Percentiles rank a stretch among this genome's conserved stretches.
These are phyloP conservation scores for Erpornis zantholeuca DNA, from an alignment of 2,113 vertebrate genomes.

Conservation along the genomic window DNA sequence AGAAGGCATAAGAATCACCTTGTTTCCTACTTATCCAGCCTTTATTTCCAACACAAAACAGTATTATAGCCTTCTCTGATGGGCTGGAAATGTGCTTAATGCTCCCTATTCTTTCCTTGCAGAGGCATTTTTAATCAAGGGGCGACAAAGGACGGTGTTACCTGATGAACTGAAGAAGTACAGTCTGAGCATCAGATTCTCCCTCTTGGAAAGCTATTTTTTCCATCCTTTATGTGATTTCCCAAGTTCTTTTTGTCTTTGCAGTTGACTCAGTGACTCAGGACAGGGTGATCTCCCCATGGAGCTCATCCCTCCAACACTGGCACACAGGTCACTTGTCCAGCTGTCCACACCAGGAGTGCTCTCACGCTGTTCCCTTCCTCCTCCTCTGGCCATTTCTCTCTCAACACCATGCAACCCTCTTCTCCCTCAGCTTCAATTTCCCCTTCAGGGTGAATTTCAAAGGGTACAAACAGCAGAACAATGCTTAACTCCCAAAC, in stretches of 20 bases:
- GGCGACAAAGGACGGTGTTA: fast-evolving
- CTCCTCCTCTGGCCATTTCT: neutral
- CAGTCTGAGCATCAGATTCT: neutral
- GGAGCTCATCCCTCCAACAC: neutral
- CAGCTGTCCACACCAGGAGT: neutral
- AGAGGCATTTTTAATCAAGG: neutral
- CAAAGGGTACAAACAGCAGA: neutral
- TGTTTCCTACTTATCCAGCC: neutral
- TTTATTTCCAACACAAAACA: neutral
- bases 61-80: neutral
- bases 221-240: neutral
- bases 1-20: neutral
- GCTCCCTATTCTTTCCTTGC: neutral
- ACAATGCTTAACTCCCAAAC: neutral
- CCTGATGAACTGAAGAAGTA: neutral
- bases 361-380: neutral
- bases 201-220: neutral
- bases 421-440: neutral
- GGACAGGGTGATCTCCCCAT: neutral
- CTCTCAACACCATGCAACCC: neutral
- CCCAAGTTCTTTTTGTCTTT: neutral
- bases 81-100: neutral
- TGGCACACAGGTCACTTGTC: neutral
- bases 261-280: neutral
- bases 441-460: neutral